Evolutionary conservation across 2,113 vertebrate genomes (phyloP), one percentile per base, ranked within the genome.

Genomic region (Nyctereutes procyonoides): DNA sequence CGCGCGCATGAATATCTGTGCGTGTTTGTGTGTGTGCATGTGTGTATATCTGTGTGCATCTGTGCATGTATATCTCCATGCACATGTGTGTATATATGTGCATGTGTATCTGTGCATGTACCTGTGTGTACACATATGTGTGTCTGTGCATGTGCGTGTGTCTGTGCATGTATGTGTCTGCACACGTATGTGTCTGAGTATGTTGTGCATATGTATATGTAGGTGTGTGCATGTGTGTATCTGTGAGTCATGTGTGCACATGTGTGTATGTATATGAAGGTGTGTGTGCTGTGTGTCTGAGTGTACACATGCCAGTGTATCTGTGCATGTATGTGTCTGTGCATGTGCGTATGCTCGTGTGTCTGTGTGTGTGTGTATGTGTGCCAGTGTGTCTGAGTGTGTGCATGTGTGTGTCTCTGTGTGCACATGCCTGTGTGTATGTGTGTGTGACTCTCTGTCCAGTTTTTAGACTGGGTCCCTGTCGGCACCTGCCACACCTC

Each of bases 21-120:
- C 0, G 8, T 10, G 12, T 3, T 30, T 2, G 30, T 55, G 48
- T 14, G 11, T n/a, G 38, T 73, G 20, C 22, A 14, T 0, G 12
- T 7, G 35, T 20, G 2, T 51, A 35, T 48, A 8, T 9, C 4
- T 3, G 14, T 38, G 12, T 56, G 55, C 7, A 8, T 35, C 58
- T 8, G 9, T 63, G 24, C 26, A 11, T 63, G 26, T 13, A 19
- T n/a, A 58, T 19, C 19, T 20, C 65, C 65, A 3, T 24, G 71
- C 38, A 32, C 35, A 19, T n/a, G 11, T 6, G 69, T 73, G 20
- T 17, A n/a, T 13, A 10, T 2, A 6, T 38, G 20, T 5, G 3
- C 2, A 2, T 38, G 10, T 35, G 69, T 38, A 22, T 24, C 15
- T 4, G 32, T n/a, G 65, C n/a, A 5, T 5, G 13, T 56, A 56